A percentile compares a stretch with the other conserved stretches of the same genome.
Evolutionary conservation across 2,797 vertebrate genomes (phyloP).

Genomic region (Acrossocheilus wenchowensis): DNA sequence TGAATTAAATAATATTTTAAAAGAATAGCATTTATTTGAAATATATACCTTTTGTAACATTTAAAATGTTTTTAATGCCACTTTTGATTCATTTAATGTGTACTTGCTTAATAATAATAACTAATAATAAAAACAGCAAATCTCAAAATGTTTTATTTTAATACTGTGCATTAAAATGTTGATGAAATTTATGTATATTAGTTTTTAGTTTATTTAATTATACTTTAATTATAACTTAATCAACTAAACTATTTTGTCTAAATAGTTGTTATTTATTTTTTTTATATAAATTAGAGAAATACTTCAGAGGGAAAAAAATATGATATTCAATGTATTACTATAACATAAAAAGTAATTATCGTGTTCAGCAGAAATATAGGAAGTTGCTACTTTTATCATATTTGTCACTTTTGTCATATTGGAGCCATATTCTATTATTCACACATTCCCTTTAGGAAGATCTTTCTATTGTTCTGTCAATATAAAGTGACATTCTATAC

Average conservation of each 20-base stretch:
- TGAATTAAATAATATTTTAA: background rate
- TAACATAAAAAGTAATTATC: background rate
- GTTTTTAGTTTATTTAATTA: background rate
- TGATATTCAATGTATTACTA: background rate
- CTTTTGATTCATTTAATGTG: background rate
- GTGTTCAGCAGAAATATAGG: background rate
- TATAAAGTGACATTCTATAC: background rate
- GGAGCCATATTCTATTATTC: background rate
- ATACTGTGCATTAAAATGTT: too few species aligned
- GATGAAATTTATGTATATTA: background rate
- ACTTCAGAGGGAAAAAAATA: too few species aligned
- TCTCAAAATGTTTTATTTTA: too few species aligned
- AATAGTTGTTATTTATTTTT: too few species aligned
- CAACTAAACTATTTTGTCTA: background rate
- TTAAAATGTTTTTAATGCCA: background rate
- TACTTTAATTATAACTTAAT: background rate
- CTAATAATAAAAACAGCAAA: too few species aligned
- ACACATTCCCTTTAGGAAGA: background rate
- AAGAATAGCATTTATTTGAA: background rate
- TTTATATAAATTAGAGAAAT: too few species aligned
- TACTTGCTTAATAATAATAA: background rate
- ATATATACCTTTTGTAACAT: background rate
- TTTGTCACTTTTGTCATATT: too few species aligned
- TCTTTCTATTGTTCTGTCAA: background rate
- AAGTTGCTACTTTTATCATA: too few species aligned